Evolutionary conservation across 2,113 vertebrate species (phyloP).

Genomic region (Toxostoma redivivum): DNA sequence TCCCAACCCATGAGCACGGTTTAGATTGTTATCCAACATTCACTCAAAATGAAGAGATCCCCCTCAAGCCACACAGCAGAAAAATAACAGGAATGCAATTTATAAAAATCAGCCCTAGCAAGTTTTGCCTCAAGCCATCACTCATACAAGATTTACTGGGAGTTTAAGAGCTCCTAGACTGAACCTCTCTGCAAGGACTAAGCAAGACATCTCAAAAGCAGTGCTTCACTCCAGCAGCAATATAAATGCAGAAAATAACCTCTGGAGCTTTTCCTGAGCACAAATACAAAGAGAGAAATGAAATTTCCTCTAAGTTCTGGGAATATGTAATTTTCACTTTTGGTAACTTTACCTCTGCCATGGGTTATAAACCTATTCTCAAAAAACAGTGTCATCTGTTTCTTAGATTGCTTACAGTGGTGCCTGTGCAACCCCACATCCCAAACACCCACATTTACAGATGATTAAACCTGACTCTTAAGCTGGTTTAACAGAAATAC

Average conservation of each 20-base stretch:
- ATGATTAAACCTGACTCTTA: background rate
- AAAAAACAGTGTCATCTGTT: background rate
- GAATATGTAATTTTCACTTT: background rate
- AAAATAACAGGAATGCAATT: background rate
- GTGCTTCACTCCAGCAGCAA: background rate
- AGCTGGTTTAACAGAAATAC: background rate
- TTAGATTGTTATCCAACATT: background rate
- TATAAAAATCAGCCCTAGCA: background rate
- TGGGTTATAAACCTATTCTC: background rate
- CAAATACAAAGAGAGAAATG: background rate
- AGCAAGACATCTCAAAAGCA: background rate
- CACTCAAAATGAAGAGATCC: background rate
- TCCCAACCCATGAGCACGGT: fast-evolving
- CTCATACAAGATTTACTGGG: background rate
- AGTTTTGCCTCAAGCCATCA: background rate
- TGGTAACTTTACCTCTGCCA: background rate
- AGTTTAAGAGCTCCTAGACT: background rate
- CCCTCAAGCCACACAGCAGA: background rate
- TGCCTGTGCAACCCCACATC: background rate
- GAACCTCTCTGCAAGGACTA: background rate
- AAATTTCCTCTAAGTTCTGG: background rate
- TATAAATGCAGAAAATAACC: background rate
- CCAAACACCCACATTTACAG: background rate
- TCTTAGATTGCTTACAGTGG: background rate
- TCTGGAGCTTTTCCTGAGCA: background rate